These are phyloP conservation scores for Conchocele bisecta DNA, from an alignment of 2,888 invertebrate species.

Conservation along the genomic window DNA sequence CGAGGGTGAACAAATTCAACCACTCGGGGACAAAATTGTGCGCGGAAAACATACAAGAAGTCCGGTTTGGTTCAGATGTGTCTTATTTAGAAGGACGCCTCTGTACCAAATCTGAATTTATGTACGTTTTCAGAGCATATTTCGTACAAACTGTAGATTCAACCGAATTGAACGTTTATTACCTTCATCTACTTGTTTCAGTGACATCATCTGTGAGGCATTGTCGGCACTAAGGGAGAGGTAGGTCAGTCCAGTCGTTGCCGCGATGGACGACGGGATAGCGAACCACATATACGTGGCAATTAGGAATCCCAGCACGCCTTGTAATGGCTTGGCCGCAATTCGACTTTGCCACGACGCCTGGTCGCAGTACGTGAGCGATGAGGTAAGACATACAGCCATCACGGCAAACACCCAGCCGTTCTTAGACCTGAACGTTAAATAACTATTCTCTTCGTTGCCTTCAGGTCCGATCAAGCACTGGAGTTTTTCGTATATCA, in stretches of 20 bases:
- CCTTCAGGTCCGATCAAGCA: conserved; percentile 64
- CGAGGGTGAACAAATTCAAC: too few species aligned
- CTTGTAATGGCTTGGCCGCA: conserved; percentile 77
- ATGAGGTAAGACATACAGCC: conserved; percentile 68
- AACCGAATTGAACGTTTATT: too few species aligned
- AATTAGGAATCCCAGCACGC: conserved; percentile 77
- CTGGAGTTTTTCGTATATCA: conserved; percentile 62
- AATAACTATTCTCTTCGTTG: conserved; percentile 67
- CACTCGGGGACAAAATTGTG: too few species aligned
- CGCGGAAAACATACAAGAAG: too few species aligned
- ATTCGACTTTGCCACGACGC: conserved; percentile 81
- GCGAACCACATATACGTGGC: conserved; percentile 80
- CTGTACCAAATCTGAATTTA: too few species aligned
- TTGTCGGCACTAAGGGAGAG: conserved; percentile 65
- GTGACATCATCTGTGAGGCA: conserved; percentile 50
- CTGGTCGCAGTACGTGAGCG: conserved; percentile 73
- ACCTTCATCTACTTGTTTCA: conserved; percentile 68
- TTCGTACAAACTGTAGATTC: too few species aligned
- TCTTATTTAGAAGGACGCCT: too few species aligned
- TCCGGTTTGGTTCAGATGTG: too few species aligned
- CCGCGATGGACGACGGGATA: conserved; percentile 77
- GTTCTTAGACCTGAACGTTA: conserved; percentile 72
- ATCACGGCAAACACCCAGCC: conserved; percentile 70
- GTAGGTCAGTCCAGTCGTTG: conserved; percentile 76
- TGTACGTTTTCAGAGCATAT: too few species aligned